Percentiles rank a stretch among this genome's conserved stretches.
phyloP scores from a whole-genome alignment of 2,113 vertebrate species.

The Nycticorax nycticorax region DNA sequence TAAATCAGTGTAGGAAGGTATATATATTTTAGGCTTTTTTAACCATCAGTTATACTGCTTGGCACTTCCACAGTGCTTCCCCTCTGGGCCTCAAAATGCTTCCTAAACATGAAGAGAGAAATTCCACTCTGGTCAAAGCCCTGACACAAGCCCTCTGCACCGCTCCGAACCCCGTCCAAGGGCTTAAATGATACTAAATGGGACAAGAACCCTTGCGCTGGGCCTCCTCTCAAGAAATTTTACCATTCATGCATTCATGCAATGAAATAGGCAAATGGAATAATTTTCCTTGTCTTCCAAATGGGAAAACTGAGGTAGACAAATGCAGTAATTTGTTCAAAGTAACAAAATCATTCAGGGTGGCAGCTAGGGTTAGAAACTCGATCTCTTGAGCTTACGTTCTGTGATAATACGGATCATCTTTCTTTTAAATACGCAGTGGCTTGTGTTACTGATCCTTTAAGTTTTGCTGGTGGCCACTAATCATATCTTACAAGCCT shows the following conservation, averaged over 20 bases:
- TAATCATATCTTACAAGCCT: constrained; percentile 20
- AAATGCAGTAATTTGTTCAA: not conserved
- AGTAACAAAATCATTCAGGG: not conserved
- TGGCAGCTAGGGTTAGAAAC: not conserved
- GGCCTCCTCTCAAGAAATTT: not conserved
- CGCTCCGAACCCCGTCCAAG: not conserved
- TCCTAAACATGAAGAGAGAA: constrained; percentile 46
- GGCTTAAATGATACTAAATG: not conserved
- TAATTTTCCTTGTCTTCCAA: not conserved
- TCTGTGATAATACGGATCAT: not conserved
- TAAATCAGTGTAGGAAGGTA: not conserved
- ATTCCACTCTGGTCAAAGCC: constrained; percentile 64
- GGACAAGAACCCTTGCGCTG: not conserved
- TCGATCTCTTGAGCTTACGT: not conserved
- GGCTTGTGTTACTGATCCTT: not conserved
- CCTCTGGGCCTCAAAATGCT: constrained; percentile 45
- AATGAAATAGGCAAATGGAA: not conserved
- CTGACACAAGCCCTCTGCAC: constrained; percentile 35
- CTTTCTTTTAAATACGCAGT: not conserved
- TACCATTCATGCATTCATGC: too few species aligned
- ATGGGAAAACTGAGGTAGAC: not conserved
- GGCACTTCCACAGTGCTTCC: constrained; percentile 30
- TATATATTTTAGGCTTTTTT: not conserved
- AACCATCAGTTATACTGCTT: not conserved
- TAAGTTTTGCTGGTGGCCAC: not conserved